Percentiles rank a stretch among this genome's conserved stretches.
Evolutionary conservation across 2,888 invertebrate genomes (phyloP).

Genomic region (Thera obeliscata): DNA sequence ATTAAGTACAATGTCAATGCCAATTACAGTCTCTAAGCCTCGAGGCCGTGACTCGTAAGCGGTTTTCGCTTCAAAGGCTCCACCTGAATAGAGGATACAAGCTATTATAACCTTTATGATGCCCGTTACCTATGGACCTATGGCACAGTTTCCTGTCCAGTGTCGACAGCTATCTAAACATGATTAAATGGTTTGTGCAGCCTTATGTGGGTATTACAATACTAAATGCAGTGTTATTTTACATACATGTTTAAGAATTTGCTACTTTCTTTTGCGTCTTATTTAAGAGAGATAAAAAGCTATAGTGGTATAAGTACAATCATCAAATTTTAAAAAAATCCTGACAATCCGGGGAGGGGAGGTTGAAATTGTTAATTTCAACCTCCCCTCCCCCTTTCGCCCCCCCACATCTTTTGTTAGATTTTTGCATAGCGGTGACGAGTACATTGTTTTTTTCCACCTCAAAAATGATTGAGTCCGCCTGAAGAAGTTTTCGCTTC

Average conservation of each 20-base stretch:
- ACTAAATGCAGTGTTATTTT: constrained; percentile 19
- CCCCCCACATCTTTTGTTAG: too few relatives aligned
- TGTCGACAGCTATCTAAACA: constrained; percentile 19
- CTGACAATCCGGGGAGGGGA: too few relatives aligned
- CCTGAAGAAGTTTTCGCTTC: too few relatives aligned
- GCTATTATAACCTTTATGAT: constrained; percentile 36
- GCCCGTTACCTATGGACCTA: not conserved
- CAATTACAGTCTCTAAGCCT: constrained; percentile 57
- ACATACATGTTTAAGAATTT: constrained; percentile 5
- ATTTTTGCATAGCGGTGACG: too few relatives aligned
- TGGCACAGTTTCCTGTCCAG: constrained; percentile 12
- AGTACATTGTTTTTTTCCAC: too few relatives aligned
- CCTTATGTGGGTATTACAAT: constrained; percentile 34
- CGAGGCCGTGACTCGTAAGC: constrained; percentile 51
- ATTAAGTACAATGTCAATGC: constrained; percentile 62
- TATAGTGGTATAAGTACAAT: too few relatives aligned
- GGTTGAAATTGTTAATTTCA: too few relatives aligned
- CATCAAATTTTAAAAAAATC: too few relatives aligned
- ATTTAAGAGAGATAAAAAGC: too few relatives aligned
- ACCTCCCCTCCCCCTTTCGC: too few relatives aligned
- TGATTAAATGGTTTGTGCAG: constrained; percentile 42
- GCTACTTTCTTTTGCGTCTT: not conserved
- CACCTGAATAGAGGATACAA: constrained; percentile 37
- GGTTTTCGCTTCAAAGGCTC: constrained; percentile 40
- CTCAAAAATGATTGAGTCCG: too few relatives aligned